Conservation (phyloP, 2,113 vertebrate genomes). For the Manacus vitellinus region DNA sequence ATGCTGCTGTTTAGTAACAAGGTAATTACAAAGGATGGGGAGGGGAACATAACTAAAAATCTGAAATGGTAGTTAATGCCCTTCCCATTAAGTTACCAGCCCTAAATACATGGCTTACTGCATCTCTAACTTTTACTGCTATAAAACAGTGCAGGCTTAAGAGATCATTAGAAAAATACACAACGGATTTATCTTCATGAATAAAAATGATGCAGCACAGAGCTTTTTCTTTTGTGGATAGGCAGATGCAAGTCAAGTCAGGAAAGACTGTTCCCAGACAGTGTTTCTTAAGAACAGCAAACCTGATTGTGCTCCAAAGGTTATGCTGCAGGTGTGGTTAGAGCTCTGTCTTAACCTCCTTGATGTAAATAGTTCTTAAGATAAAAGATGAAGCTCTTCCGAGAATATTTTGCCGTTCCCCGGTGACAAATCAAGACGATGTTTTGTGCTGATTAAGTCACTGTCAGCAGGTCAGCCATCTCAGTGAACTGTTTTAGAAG, state of each 20-base stretch:
- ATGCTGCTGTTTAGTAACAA: slow-evolving; percentile 50
- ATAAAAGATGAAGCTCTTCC: slow-evolving; percentile 46
- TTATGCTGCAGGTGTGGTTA: neutral
- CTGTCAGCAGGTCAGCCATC: slow-evolving; percentile 33
- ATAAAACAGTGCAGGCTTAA: slow-evolving; percentile 36
- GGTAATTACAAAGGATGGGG: slow-evolving; percentile 43
- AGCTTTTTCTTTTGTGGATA: neutral
- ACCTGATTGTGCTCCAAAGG: neutral
- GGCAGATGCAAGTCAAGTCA: neutral
- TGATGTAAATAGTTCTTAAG: slow-evolving; percentile 30
- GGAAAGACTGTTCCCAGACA: neutral
- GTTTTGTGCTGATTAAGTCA: slow-evolving; percentile 53
- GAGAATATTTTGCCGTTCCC: slow-evolving; percentile 1
- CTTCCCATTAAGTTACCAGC: slow-evolving; percentile 41
- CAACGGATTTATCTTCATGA: slow-evolving; percentile 49
- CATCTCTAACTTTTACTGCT: slow-evolving; percentile 50
- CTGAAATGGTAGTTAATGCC: slow-evolving; percentile 24
- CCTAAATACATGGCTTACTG: slow-evolving; percentile 57
- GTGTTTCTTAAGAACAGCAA: neutral
- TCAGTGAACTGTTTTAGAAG: neutral
- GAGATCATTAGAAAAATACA: slow-evolving; percentile 58
- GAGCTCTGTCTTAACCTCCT: slow-evolving; percentile 14
- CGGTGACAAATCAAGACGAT: slow-evolving; percentile 47
- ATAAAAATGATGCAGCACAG: slow-evolving; percentile 21
- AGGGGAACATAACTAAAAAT: slow-evolving; percentile 19